Base-by-base conservation (phyloP, 1,140 invertebrate genomes). In the Euwallacea fornicatus region DNA sequence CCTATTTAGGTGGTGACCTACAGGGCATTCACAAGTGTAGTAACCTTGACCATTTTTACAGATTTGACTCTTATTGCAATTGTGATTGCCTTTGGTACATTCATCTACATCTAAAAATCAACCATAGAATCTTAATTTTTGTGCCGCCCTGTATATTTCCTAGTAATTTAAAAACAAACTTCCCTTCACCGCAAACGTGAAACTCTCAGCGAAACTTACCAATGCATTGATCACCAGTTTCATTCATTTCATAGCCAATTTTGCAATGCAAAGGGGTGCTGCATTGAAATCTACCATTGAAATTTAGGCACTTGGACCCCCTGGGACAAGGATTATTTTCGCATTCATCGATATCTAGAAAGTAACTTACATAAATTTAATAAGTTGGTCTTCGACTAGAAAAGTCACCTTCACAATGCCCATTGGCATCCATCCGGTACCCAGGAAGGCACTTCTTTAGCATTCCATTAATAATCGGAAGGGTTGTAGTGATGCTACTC, bases 41-140 rank as follows among this genome's bases (percentile, higher is more conserved):
- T 90, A 90, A 10, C 93, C 92, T 2, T 82, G 83, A 6, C 87
- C 83, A 80, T 95, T 95, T 55, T 87, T 86, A 76, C 93, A 95
- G 1, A 85, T 83, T 79, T 94, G 91, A n/a, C 86, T 84, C 0
- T 83, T 79, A 0, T 83, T 84, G 76, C 93, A 95, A 74, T 87
- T 85, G 63, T 91, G 88, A 21, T 82, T 86, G 0, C 86, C 87
- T 7, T 86, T 84, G 0, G 82, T 78, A 74, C 91, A 93, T 77
- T 93, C 92, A 76, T 93, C 87, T 7, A 92, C 82, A 78, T 89
- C 88, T 87, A 69, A 61, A 74, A 0, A 54, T 56, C 16, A 8
- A 13, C n/a, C 16, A 56, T 56, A 15, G 8, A 15, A 56, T 16
- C n/a, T 56, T 13, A 21, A 33, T 33, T 33, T 33, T 33, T 33